phyloP scores from a whole-genome alignment of 2,113 vertebrate species.

The Pluvianellus socialis region DNA sequence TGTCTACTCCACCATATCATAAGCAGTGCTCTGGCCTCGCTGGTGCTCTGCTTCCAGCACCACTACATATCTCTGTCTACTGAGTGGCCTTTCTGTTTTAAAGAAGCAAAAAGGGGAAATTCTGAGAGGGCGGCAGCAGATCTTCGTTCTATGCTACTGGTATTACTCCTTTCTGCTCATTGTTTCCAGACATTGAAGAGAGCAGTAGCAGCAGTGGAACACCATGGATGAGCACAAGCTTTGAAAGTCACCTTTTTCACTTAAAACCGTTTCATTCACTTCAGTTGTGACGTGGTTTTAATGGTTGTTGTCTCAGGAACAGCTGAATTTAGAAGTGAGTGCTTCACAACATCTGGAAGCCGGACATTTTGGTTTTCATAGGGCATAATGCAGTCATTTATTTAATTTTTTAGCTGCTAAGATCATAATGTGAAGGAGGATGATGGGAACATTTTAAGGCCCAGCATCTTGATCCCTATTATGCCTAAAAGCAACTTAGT shows the following conservation, averaged over 20 bases:
- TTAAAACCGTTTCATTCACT: neutral
- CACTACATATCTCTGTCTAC: slow-evolving; percentile 3
- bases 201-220: neutral
- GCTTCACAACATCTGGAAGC: neutral
- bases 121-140: neutral
- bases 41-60: slow-evolving; percentile 3
- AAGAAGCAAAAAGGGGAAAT: neutral
- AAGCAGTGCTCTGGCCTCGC: neutral
- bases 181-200: neutral
- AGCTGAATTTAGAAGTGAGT: neutral
- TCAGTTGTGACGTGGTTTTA: neutral
- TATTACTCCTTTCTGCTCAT: neutral
- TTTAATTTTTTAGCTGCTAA: slow-evolving; percentile 17
- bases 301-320: slow-evolving; percentile 36
- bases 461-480: neutral
- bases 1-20: neutral
- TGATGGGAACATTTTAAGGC: neutral
- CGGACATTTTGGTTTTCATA: neutral
- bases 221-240: neutral
- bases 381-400: neutral
- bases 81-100: neutral
- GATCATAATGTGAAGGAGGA: neutral
- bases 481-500: neutral
- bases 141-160: neutral
- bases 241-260: neutral